phyloP scores from a whole-genome alignment of 1,140 invertebrate genomes.

The Idris sp. region DNA sequence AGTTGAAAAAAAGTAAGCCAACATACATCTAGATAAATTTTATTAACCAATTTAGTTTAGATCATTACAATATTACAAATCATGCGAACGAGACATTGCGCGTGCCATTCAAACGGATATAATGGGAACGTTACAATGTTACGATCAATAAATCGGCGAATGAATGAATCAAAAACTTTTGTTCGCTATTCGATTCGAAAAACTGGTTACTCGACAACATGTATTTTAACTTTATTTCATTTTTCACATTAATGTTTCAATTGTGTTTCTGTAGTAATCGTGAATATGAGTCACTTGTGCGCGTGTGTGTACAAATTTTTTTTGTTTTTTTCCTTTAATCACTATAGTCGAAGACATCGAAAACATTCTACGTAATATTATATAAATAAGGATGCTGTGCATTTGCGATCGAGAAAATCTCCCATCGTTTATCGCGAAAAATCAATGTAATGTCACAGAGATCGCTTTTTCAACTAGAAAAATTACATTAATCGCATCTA shows the following conservation, averaged over 20 bases:
- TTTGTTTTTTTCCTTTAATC: conserved; percentile 73
- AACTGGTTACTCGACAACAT: conserved; percentile 78
- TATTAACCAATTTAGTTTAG: conserved; percentile 79
- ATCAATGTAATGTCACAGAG: conserved; percentile 19
- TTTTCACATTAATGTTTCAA: conserved; percentile 69
- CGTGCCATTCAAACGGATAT: conserved; percentile 75
- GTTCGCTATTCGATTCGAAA: conserved; percentile 76
- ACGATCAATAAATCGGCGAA: conserved; percentile 75
- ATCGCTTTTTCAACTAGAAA: conserved; percentile 6
- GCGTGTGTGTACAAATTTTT: conserved; percentile 75
- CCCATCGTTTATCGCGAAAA: conserved; percentile 42
- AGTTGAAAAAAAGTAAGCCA: no score
- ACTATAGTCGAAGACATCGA: conserved; percentile 79
- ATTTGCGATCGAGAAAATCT: conserved; percentile 66
- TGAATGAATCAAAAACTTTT: conserved; percentile 73
- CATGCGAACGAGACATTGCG: conserved; percentile 72
- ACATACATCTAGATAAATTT: conserved; percentile 79
- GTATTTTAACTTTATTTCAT: conserved; percentile 70
- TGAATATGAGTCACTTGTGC: conserved; percentile 75
- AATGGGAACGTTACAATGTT: conserved; percentile 77
- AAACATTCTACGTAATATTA: conserved; percentile 77
- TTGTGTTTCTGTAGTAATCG: conserved; percentile 71
- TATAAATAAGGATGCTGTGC: conserved; percentile 74
- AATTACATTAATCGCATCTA: conserved; percentile 23
- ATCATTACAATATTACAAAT: conserved; percentile 75